Base-by-base conservation (phyloP, 2,113 vertebrate genomes). In the Tupaia chinensis region DNA sequence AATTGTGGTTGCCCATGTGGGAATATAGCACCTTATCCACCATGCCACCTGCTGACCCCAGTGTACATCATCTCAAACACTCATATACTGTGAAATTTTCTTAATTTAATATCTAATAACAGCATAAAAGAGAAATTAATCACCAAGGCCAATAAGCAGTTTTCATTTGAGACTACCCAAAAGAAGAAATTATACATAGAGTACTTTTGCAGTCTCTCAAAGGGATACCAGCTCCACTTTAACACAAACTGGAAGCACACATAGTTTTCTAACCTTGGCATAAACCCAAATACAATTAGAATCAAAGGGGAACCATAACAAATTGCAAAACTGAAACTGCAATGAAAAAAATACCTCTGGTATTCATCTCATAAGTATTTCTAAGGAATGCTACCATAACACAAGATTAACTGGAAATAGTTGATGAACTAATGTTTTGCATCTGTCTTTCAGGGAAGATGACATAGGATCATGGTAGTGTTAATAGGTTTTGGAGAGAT, bases 81-180 rank as follows among this genome's bases (percentile, higher is more conserved):
- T 76, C 19, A 93, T 65, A 73, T 65, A 91, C 72, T 61, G 44
- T 94, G 74, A 60, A 19, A 85, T 29, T 92, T 81, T 81, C n/a
- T 92, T 73, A 68, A 63, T 53, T 82, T 84, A 89, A 80, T 89
- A 65, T 70, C 15, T 89, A 74, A 87, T 58, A 68, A 73, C 69
- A 87, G 17, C 25, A 61, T 73, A 87, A 83, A 68, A 87, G 68
- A 84, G 29, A 90, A 80, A 90, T 69, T 90, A 60, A 22, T 63
- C 27, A 27, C 16, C 19, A 91, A 9, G 56, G 54, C 13, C 66
- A 94, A 11, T 12, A 11, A 61, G 14, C 9, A 80, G 63, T 80
- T 91, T 91, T 92, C 23, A 80, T 27, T 72, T 73, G 65, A 91
- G 53, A 72, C 14, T 17, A 66, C 44, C 66, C 65, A 73, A 34